Percentiles rank a stretch among this genome's conserved stretches.
These are phyloP conservation scores for Gastrophysa polygoni DNA, from an alignment of 2,888 invertebrate genomes.

Conservation along the genomic window DNA sequence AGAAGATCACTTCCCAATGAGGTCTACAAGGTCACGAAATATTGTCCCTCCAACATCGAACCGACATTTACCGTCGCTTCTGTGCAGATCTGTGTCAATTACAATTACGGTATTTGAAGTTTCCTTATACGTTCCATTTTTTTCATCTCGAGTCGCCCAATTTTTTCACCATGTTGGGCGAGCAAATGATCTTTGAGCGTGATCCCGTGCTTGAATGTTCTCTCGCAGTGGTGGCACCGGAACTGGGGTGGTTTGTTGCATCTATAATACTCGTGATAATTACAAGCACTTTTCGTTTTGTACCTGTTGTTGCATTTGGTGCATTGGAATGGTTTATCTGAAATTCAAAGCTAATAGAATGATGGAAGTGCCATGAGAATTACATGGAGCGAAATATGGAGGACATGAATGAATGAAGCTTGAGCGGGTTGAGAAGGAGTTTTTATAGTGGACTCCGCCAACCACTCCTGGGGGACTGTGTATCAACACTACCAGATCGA, in stretches of 20 bases:
- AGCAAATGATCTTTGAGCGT: slow-evolving; percentile 14
- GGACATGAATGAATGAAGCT: no score
- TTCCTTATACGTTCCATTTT: neutral
- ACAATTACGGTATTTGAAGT: neutral
- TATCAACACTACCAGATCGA: no score
- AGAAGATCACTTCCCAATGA: no score
- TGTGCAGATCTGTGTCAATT: no score
- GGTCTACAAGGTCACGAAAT: no score
- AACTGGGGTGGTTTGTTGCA: slow-evolving; percentile 70
- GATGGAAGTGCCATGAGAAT: no score
- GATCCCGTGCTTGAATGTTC: slow-evolving; percentile 71
- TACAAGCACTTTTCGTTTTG: slow-evolving; percentile 36
- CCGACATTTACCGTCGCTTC: no score
- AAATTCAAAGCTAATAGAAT: neutral
- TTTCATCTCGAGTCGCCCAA: neutral
- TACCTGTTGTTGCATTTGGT: slow-evolving; percentile 37
- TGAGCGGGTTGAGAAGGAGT: no score
- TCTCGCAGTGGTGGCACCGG: slow-evolving; percentile 64
- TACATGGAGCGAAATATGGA: no score
- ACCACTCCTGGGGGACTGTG: no score
- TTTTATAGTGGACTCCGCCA: no score
- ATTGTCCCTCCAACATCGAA: no score
- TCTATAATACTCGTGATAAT: slow-evolving; percentile 35
- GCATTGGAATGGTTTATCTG: slow-evolving; percentile 2
- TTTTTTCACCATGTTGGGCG: neutral